Conservation (phyloP, 2,113 vertebrate genomes). For the Pluvianellus socialis region DNA sequence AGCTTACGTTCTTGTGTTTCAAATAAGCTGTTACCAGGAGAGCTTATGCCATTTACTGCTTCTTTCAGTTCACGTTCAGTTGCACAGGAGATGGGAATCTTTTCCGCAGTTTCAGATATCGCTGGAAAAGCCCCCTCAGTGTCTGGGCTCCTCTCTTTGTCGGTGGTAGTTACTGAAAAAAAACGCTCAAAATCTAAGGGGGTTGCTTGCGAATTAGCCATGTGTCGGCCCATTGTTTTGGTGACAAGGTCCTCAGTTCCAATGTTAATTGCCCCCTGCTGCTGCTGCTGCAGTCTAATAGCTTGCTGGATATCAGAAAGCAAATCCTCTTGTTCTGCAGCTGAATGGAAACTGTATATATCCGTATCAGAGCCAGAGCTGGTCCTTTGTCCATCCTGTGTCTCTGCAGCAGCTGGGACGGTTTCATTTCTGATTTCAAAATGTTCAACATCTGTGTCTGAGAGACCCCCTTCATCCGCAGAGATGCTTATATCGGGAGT, state of each 20-base stretch:
- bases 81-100: not conserved
- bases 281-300: slow-evolving; percentile 90
- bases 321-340: slow-evolving; percentile 93
- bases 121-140: slow-evolving; percentile 16
- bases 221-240: slow-evolving; percentile 70
- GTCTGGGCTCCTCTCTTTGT: slow-evolving; percentile 60
- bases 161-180: slow-evolving; percentile 25
- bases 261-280: slow-evolving; percentile 71
- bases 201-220: slow-evolving; percentile 48
- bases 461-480: slow-evolving; percentile 88
- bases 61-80: not conserved
- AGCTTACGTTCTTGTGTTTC: slow-evolving; percentile 76
- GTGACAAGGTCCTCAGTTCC: slow-evolving; percentile 61
- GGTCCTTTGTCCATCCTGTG: slow-evolving; percentile 84
- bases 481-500: slow-evolving; percentile 89
- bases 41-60: not conserved
- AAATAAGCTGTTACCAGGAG: slow-evolving; percentile 64
- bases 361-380: slow-evolving; percentile 96
- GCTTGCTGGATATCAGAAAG: slow-evolving; percentile 97
- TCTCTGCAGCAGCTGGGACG: slow-evolving; percentile 64
- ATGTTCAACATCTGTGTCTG: slow-evolving; percentile 81
- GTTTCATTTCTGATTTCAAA: slow-evolving; percentile 69
- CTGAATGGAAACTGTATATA: slow-evolving; percentile 97
- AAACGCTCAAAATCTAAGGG: slow-evolving; percentile 66
- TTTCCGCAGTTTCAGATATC: not conserved